Base-by-base conservation (phyloP, 2,888 invertebrate genomes). In the Chymomyza procnemis region DNA sequence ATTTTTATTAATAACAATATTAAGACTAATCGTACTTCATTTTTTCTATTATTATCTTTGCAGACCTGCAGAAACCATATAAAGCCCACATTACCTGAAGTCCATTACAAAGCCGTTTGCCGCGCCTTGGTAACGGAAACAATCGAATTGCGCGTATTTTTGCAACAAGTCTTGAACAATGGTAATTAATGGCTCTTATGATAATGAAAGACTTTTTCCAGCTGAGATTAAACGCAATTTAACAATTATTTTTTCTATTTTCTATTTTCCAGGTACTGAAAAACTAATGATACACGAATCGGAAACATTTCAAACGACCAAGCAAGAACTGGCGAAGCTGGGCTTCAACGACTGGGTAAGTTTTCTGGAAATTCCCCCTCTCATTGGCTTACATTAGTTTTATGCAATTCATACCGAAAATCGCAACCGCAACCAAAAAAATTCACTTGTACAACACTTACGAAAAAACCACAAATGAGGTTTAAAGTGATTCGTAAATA, bases 101-200 rank as follows among this genome's bases (percentile, higher is more conserved):
- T 90, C 80, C 92, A 85, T 90, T 98, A 97, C 92, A 95, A 95
- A 88, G 97, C 97, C 69, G 97, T 98, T 64, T 96, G 97, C 90
- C 93, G 97, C 71, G 98, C 97, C 67, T 93, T 98, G 79, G 96
- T 97, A 70, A 95, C 97, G 19, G 98, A 99, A 92, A 96, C 97
- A 64, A 92, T 96, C 72, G 98, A 98, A 92, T 93, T 99, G 84
- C 94, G 96, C 66, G 95, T 95, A 73, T 98, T 99, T 93, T 93
- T 98, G 80, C 95, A 96, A 88, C 95, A 95, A 91, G 97, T 98
- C 59, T 90, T 92, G 61, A 92, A 91, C 75, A 92, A 92, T 78
- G 92, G 92, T 80, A 90, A 91, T 87, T 72, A 30, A 30, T 22
- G 5, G 21, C 26, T 18, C 26, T 30, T 16, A 16, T 34, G 14